phyloP scores from a whole-genome alignment of 2,888 invertebrate genomes.

The Caenorhabditis parvicauda region DNA sequence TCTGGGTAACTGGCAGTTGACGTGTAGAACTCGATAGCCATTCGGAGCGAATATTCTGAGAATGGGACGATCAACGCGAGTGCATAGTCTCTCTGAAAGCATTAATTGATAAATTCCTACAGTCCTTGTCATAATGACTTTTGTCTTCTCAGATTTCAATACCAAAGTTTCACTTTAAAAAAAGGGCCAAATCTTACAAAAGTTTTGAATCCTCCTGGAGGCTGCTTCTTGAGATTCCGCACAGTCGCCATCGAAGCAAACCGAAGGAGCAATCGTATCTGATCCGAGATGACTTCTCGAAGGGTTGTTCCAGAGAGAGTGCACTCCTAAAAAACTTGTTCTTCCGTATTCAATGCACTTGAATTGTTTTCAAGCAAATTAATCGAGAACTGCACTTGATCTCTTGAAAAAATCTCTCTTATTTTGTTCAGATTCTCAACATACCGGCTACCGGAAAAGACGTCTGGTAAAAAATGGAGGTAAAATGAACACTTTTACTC shows the following conservation, averaged over 20 bases:
- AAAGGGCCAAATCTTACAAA: constrained; percentile 23
- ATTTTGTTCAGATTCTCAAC: no score
- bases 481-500: no score
- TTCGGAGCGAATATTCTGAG: constrained; percentile 77
- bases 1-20: constrained; percentile 74
- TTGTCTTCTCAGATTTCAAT: constrained; percentile 5
- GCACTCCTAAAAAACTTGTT: constrained; percentile 58
- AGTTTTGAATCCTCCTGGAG: constrained; percentile 30
- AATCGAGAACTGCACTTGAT: no score
- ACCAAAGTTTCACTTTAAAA: no score
- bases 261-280: constrained; percentile 65
- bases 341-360: no score
- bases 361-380: no score
- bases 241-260: constrained; percentile 60
- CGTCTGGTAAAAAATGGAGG: no score
- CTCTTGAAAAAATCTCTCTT: no score
- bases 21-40: constrained; percentile 76
- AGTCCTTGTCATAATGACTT: no score
- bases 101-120: constrained; percentile 1
- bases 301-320: constrained; percentile 25
- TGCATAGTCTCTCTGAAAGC: constrained; percentile 73
- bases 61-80: constrained; percentile 82
- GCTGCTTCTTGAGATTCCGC: constrained; percentile 24
- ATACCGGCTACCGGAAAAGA: no score
- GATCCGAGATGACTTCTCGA: constrained; percentile 62